Conservation (phyloP, 1,140 invertebrate genomes). For the Pogonus chalceus region DNA sequence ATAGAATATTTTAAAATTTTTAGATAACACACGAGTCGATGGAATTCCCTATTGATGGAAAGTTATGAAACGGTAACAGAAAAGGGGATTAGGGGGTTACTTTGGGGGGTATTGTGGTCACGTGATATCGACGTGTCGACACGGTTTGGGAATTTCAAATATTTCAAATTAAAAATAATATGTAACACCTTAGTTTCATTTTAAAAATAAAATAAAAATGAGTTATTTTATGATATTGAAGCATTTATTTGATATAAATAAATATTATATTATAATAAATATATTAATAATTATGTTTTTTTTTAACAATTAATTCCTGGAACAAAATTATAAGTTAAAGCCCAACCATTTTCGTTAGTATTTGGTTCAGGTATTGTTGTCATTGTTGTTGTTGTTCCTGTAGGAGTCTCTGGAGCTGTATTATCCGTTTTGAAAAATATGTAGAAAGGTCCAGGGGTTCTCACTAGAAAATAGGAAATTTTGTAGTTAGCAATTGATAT, state of each 20-base stretch:
- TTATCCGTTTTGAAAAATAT: conserved; percentile 19
- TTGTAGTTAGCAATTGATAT: neutral
- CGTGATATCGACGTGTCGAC: neutral
- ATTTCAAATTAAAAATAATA: neutral
- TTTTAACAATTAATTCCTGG: neutral
- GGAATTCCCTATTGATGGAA: too few relatives aligned
- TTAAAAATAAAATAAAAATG: too few relatives aligned
- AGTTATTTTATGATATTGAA: too few relatives aligned
- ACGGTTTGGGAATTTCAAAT: neutral
- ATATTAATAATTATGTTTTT: neutral
- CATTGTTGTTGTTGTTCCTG: too few relatives aligned
- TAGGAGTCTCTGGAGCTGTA: neutral
- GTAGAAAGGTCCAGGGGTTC: conserved; percentile 20
- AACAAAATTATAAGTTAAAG: neutral
- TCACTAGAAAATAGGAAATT: conserved; percentile 12
- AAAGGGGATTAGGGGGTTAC: neutral
- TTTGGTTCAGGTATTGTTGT: neutral
- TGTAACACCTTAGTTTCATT: too few relatives aligned
- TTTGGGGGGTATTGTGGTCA: neutral
- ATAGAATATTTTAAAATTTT: too few relatives aligned
- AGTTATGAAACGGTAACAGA: neutral
- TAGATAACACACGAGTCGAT: too few relatives aligned
- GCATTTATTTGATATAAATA: too few relatives aligned
- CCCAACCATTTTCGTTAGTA: neutral
- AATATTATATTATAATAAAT: neutral